phyloP scores from a whole-genome alignment of 2,797 vertebrate species.

The Muscicapa comitata region DNA sequence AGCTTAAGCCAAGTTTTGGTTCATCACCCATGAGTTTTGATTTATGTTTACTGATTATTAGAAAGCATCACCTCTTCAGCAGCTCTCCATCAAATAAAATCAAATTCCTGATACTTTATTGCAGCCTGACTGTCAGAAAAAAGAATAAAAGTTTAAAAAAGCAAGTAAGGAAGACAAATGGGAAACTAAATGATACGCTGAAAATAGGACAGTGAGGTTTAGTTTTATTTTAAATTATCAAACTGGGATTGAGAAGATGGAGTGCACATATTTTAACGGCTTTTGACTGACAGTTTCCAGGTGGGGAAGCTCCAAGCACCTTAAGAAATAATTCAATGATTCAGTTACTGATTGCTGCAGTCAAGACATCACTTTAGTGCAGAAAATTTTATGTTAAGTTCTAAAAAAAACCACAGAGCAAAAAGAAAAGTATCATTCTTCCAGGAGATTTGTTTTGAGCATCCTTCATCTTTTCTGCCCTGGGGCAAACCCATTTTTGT shows the following conservation, averaged over 20 bases:
- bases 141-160: neutral
- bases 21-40: rapidly evolving
- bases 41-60: neutral
- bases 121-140: neutral
- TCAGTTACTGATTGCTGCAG: neutral
- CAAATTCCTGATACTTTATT: neutral
- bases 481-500: neutral
- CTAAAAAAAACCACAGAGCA: neutral
- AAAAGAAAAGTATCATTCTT: neutral
- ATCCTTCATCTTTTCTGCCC: neutral
- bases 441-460: neutral
- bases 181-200: neutral
- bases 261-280: neutral
- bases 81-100: neutral
- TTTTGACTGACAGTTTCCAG: neutral
- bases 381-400: neutral
- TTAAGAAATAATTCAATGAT: neutral
- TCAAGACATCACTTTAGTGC: neutral
- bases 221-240: neutral
- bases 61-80: neutral
- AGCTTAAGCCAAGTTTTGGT: neutral
- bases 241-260: neutral
- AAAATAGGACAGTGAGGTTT: neutral
- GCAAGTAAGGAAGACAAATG: neutral
- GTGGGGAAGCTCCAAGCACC: neutral